Conservation (phyloP, 2,113 vertebrate species). For the Carettochelys insculpta region DNA sequence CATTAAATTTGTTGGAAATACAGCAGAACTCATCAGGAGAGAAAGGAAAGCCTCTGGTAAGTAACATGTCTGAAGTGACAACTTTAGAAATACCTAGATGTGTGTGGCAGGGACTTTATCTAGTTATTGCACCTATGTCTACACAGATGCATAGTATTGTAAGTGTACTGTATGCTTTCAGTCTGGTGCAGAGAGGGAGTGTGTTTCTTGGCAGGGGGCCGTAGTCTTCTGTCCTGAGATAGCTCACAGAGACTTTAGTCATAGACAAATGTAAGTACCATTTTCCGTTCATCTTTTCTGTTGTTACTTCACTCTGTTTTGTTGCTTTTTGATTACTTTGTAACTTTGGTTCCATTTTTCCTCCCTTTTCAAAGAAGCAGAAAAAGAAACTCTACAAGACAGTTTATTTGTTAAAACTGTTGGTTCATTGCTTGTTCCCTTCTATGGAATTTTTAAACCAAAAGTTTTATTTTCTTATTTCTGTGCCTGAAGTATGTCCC, state of each 20-base stretch:
- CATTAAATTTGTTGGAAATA: not conserved
- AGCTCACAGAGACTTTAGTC: conserved; percentile 25
- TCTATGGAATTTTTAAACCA: not conserved
- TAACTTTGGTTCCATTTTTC: rapidly evolving
- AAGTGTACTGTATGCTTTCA: not conserved
- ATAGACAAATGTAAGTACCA: not conserved
- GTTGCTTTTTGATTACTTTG: not conserved
- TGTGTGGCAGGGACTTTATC: not conserved
- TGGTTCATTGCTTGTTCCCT: not conserved
- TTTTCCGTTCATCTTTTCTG: not conserved
- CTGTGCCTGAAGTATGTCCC: not conserved
- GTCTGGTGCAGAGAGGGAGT: not conserved
- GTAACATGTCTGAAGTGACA: not conserved
- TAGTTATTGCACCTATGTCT: no score
- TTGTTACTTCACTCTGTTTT: not conserved
- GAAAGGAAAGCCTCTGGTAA: not conserved
- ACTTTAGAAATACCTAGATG: not conserved
- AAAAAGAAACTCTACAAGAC: not conserved
- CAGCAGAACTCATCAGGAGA: not conserved
- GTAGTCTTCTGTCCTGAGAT: not conserved
- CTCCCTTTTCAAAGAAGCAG: not conserved
- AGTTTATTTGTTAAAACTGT: not conserved
- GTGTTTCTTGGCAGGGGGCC: not conserved
- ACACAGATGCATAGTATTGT: not conserved
- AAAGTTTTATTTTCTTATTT: not conserved